Conservation (phyloP, 2,888 invertebrate species). For the Plebejus argus region DNA sequence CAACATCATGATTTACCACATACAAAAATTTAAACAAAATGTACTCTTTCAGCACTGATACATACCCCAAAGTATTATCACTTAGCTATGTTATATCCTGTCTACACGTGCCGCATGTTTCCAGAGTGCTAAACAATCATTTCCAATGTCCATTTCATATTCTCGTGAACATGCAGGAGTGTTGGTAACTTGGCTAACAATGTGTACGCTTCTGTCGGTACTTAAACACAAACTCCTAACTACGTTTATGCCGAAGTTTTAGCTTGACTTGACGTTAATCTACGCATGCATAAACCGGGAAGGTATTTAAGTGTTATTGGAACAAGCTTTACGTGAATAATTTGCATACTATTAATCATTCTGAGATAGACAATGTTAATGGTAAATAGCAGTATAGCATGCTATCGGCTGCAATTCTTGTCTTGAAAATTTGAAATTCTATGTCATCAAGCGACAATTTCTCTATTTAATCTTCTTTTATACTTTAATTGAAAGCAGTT, state of each 20-base stretch:
- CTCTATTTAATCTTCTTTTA: no score
- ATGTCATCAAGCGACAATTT: no score
- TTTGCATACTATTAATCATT: neutral
- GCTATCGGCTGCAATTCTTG: no score
- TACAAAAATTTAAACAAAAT: no score
- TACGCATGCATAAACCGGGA: conserved; percentile 25
- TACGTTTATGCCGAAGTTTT: conserved; percentile 38
- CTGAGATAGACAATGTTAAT: neutral
- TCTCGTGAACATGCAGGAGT: neutral
- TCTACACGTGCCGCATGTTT: neutral
- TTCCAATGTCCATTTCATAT: conserved; percentile 25
- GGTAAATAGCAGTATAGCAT: no score
- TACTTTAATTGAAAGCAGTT: no score
- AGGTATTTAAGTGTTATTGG: neutral
- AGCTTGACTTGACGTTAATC: conserved; percentile 35
- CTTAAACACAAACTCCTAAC: conserved; percentile 40
- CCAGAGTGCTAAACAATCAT: conserved; percentile 4
- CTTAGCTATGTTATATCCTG: neutral
- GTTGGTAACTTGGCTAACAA: conserved; percentile 25
- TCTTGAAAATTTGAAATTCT: no score
- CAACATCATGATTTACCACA: no score
- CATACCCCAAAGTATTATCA: neutral
- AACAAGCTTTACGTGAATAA: neutral
- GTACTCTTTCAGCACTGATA: neutral
- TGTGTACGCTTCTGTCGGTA: conserved; percentile 24